Percentiles rank a stretch among this genome's conserved stretches.
Conservation (phyloP, 2,888 invertebrate species). For the Cabera pusaria region DNA sequence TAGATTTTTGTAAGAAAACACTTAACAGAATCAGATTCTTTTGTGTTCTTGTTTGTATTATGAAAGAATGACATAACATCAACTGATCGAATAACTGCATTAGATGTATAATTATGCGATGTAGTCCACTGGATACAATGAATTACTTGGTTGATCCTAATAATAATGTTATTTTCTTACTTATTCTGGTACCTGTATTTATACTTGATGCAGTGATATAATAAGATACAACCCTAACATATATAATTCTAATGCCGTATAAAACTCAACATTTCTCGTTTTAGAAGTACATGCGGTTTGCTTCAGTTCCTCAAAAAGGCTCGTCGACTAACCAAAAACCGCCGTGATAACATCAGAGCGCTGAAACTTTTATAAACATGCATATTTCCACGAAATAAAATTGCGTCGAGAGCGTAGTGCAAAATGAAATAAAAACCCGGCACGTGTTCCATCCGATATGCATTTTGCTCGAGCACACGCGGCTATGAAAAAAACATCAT, state of each 20-base stretch:
- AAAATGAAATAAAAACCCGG: slow-evolving; percentile 20
- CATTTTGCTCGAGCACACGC: slow-evolving; percentile 26
- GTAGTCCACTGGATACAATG: too few species aligned
- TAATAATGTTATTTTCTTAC: too few species aligned
- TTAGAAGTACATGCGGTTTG: slow-evolving; percentile 6
- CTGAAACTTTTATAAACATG: slow-evolving; percentile 7
- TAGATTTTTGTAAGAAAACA: slow-evolving; percentile 34
- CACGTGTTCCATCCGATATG: slow-evolving; percentile 27
- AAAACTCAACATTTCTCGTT: slow-evolving; percentile 5
- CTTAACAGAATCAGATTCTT: too few species aligned
- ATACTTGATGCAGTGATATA: too few species aligned
- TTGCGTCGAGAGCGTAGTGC: slow-evolving; percentile 8
- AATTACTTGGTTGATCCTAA: too few species aligned
- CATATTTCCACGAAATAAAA: slow-evolving; percentile 16
- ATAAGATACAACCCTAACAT: too few species aligned
- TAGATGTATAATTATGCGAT: too few species aligned
- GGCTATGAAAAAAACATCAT: slow-evolving; percentile 29
- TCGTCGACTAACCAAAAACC: slow-evolving; percentile 1
- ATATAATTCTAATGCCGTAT: neutral
- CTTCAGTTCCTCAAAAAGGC: slow-evolving; percentile 8
- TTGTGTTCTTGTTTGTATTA: too few species aligned
- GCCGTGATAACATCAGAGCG: slow-evolving; percentile 7
- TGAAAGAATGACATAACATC: too few species aligned
- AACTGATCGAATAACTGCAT: too few species aligned
- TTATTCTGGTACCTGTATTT: too few species aligned